Evolutionary conservation across 92 coral and sea anemone species (phyloP).

Genomic region (Umimayanthus chanpuru): DNA sequence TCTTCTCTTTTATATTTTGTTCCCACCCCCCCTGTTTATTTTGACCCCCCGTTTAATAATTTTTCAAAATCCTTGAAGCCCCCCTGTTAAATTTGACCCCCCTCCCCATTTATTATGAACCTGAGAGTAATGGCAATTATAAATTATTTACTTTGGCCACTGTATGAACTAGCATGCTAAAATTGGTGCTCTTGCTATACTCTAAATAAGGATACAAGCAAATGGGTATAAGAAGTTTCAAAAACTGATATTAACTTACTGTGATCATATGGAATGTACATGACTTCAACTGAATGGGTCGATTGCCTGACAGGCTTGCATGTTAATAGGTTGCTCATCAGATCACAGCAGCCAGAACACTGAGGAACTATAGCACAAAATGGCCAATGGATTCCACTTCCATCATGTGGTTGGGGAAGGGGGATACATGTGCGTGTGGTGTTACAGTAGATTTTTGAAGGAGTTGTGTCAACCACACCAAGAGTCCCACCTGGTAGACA

Average conservation of each 20-base stretch:
- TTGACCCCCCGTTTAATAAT: too few species aligned
- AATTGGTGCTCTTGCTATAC: background rate
- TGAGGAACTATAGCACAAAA: conserved; percentile 26
- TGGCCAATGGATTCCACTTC: conserved; percentile 31
- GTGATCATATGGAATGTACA: conserved; percentile 8
- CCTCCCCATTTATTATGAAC: too few species aligned
- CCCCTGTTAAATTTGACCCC: too few species aligned
- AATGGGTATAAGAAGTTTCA: too few species aligned
- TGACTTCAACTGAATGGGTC: background rate
- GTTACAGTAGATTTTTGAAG: background rate
- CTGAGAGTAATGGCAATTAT: too few species aligned
- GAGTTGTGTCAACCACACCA: background rate
- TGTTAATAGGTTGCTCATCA: background rate
- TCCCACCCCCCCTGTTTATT: too few species aligned
- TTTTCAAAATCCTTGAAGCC: too few species aligned
- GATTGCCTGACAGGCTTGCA: background rate
- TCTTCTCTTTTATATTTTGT: too few species aligned
- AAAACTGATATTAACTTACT: background rate
- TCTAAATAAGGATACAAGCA: too few species aligned
- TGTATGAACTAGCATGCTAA: too few species aligned
- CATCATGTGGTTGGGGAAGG: conserved; percentile 18
- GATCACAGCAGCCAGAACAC: conserved; percentile 31
- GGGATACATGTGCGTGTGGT: background rate
- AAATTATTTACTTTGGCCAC: too few species aligned
- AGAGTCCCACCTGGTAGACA: background rate